Evolutionary conservation across 2,888 invertebrate species (phyloP), one percentile per base, ranked within the genome.

Genomic region (Hermaeophaga mercurialis): DNA sequence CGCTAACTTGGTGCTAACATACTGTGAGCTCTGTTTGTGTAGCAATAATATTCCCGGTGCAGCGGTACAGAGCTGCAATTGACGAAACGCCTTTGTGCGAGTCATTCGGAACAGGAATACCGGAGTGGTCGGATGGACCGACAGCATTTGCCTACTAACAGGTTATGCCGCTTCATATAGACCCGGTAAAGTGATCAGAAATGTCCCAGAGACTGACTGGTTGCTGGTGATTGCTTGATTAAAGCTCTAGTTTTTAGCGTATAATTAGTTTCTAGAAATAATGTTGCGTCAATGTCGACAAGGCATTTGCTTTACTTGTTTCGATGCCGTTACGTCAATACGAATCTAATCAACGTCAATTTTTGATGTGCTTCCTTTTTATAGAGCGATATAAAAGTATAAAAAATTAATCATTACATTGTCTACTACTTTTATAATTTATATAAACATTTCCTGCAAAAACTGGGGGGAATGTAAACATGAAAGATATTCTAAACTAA

Each of bases 1-100:
- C 70, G 68, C 71, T 71, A 73, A 73, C 72, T 72, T 70, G 70
- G 68, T 70, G 72, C 72, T 70, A 73, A 73, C 73, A 73, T 70
- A 73, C 70, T 70, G 71, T 68, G 52, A 52, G 69, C 71, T 68
- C 67, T 72, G 71, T 72, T 72, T 73, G 72, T 71, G 72, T 69
- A 69, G 72, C 72, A 70, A 71, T 71, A 73, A 56, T 52, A 55
- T 50, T 71, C 70, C 66, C 64, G 63, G 52, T 64, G 54, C 66
- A 65, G 62, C 58, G 41, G 65, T 31, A 64, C 71, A 65, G 33
- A 41, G 39, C 49, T 52, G 31, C 49, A 12, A 17, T 34, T 14
- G 49, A 47, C 59, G 36, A 19, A 54, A 59, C 50, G 58, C 63
- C 73, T 71, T 73, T 72, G 71, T 70, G 67, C 64, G 47, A 49